These are phyloP conservation scores for Cairina moschata DNA, from an alignment of 2,113 vertebrate species.

Conservation along the genomic window DNA sequence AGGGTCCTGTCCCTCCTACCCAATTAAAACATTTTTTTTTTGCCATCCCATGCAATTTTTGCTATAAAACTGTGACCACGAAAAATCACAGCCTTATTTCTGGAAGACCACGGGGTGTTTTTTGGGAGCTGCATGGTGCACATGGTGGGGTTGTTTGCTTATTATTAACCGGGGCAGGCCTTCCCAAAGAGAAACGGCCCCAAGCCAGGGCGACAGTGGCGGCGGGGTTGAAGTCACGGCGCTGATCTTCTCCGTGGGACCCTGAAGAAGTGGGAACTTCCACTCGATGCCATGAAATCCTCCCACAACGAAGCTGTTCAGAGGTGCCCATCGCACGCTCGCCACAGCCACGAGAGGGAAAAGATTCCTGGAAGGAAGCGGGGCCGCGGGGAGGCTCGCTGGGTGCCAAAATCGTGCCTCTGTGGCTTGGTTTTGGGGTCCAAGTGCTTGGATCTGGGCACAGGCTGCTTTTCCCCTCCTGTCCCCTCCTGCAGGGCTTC, in stretches of 20 bases:
- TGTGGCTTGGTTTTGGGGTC: fast-evolving
- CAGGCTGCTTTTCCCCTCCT: neutral
- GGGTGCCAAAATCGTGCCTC: fast-evolving
- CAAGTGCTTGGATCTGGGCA: too few relatives aligned
- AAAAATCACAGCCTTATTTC: neutral
- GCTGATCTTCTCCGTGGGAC: neutral
- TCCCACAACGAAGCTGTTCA: neutral
- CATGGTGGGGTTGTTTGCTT: neutral
- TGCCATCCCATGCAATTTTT: neutral
- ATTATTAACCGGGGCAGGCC: neutral
- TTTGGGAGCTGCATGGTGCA: neutral
- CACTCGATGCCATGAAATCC: conserved; percentile 31
- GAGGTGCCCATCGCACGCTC: neutral
- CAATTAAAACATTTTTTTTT: neutral
- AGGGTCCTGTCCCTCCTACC: too few relatives aligned
- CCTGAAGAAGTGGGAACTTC: conserved; percentile 6
- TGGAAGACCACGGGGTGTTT: neutral
- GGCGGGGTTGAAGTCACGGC: neutral
- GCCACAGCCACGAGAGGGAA: neutral
- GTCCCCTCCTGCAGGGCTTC: neutral
- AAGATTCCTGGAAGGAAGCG: neutral
- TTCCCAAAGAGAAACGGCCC: neutral
- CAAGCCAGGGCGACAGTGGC: neutral
- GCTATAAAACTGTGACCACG: neutral
- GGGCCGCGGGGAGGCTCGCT: fast-evolving